phyloP scores from a whole-genome alignment of 2,888 invertebrate genomes.

The Ctenicera cuprea region DNA sequence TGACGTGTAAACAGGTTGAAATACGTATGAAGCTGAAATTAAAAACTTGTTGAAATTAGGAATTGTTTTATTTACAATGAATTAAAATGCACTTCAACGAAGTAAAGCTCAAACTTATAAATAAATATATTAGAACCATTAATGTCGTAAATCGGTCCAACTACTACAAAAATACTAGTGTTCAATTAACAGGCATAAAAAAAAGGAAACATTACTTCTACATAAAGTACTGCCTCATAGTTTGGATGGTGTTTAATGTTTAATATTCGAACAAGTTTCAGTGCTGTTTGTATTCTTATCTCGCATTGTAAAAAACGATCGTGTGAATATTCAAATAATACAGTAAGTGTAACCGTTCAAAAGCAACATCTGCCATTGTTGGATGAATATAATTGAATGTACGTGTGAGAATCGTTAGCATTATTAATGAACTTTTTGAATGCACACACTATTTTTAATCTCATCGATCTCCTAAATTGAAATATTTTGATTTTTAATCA shows the following conservation, averaged over 20 bases:
- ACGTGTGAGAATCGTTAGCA: not conserved
- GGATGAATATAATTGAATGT: not conserved
- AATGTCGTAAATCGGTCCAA: not conserved
- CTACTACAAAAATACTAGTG: constrained; percentile 1
- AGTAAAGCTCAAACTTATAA: too few relatives aligned
- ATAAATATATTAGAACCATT: constrained; percentile 1
- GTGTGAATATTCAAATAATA: constrained; percentile 9
- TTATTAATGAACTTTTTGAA: not conserved
- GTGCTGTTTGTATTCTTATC: not conserved
- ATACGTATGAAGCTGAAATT: too few relatives aligned
- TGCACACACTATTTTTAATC: not conserved
- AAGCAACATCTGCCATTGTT: not conserved
- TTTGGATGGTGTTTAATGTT: not conserved
- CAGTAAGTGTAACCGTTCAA: constrained; percentile 4
- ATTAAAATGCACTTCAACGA: too few relatives aligned
- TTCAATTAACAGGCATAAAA: not conserved
- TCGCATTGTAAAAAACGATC: constrained; percentile 7
- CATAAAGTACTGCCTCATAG: not conserved
- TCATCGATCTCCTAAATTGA: not conserved
- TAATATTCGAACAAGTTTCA: not conserved
- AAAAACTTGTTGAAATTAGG: too few relatives aligned
- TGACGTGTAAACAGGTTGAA: too few relatives aligned
- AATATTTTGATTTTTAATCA: too few relatives aligned
- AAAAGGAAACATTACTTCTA: not conserved
- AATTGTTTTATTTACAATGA: too few relatives aligned